Evolutionary conservation across 2,797 vertebrate species (phyloP), one percentile per base, ranked within the genome.

Genomic region (Myiotriccus ornatus): DNA sequence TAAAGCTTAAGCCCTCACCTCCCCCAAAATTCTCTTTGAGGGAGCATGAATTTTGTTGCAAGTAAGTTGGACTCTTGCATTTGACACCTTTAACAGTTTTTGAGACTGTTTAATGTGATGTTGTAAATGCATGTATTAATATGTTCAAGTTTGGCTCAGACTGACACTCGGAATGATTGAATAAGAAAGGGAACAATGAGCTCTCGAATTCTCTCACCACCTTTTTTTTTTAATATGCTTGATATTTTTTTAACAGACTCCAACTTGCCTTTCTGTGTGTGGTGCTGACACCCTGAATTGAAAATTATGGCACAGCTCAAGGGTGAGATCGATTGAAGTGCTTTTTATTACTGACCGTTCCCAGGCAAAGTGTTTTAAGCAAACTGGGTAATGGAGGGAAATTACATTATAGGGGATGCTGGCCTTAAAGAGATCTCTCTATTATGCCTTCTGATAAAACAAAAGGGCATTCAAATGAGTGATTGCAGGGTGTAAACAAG

Each of bases 331-430:
- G 49, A 91, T 96, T 92, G 78, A 96, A 96, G 64, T 94, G 73
- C 70, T 97, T 97, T 97, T 96, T 78, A 93, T 96, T 97, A 95
- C 91, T 93, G 90, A 84, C 65, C 87, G 39, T 89, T 77, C 86
- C 92, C 69, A 90, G 88, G 52, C 83, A 95, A 97, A 97, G 96
- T 94, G 92, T 82, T 94, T 96, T 89, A 78, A 95, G 91, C 85
- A 96, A 96, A 96, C 94, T 93, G 87, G 19, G 10, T 96, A 97
- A 97, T 94, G 84, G 69, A 96, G 93, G 83, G 95, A 94, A 97
- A 97, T 97, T 95, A 79, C 77, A 65, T 97, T 96, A 93, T 70
- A 60, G 64, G 75, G 90, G 52, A 68, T 92, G 32, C 69, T 96
- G 88, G 71, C 80, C 93, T 97, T 95, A 85, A 92, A 96, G 85